phyloP scores from a whole-genome alignment of 1,140 invertebrate genomes.

The Paracyclopina nana region DNA sequence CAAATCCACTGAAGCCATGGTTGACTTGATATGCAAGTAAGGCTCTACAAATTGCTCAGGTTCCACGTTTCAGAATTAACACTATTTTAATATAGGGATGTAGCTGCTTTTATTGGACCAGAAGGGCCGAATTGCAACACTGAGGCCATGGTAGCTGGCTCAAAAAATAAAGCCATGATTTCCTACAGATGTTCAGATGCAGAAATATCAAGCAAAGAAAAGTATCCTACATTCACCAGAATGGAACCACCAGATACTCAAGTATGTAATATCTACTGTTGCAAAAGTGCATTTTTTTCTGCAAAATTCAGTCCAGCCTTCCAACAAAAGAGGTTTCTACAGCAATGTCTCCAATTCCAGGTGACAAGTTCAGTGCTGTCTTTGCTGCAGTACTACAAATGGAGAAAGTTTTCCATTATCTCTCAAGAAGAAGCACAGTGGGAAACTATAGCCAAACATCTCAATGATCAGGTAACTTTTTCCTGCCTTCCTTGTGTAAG shows the following conservation, averaged over 20 bases:
- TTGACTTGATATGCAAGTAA: constrained; percentile 9
- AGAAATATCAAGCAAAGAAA: not conserved
- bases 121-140: constrained; percentile 14
- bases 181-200: constrained; percentile 13
- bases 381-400: constrained; percentile 9
- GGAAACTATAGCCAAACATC: constrained; percentile 12
- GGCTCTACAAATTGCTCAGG: not conserved
- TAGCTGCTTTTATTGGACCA: constrained; percentile 15
- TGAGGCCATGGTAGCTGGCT: constrained; percentile 13
- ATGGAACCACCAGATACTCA: constrained; percentile 15
- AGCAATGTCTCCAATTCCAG: not conserved
- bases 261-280: too few species aligned
- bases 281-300: too few species aligned
- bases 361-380: constrained; percentile 9
- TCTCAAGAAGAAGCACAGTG: constrained; percentile 7
- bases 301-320: too few species aligned
- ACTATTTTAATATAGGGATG: not conserved
- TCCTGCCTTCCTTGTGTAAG: not conserved
- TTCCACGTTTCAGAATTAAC: not conserved
- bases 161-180: constrained; percentile 14
- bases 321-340: too few species aligned
- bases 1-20: not conserved
- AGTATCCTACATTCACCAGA: constrained; percentile 15
- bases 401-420: constrained; percentile 13
- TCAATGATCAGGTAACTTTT: constrained; percentile 6